Evolutionary conservation across 2,888 invertebrate genomes (phyloP).

Genomic region (Tetramorium bicarinatum): DNA sequence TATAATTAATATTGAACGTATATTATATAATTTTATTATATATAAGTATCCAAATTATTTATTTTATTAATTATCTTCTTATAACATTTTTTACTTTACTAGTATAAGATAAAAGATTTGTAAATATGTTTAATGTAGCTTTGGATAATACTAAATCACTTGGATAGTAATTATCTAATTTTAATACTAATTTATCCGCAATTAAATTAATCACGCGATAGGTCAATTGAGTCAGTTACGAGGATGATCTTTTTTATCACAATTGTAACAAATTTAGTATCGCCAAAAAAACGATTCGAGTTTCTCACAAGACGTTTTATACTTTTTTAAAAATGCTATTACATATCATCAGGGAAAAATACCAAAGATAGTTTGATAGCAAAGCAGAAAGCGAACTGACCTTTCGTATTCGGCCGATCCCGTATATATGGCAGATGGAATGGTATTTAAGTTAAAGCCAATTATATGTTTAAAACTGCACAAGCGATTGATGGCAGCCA

Average conservation of each 20-base stretch:
- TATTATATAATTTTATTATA: not conserved
- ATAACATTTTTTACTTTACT: not conserved
- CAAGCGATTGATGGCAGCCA: not conserved
- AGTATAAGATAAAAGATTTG: not conserved
- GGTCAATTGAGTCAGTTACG: not conserved
- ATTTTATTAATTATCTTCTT: not conserved
- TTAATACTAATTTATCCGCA: not conserved
- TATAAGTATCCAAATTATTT: not conserved
- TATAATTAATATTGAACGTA: not conserved
- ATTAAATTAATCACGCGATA: not conserved
- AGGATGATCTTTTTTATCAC: not conserved
- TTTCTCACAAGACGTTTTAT: not conserved
- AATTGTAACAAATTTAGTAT: not conserved
- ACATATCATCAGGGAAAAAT: not conserved
- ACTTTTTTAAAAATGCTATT: not conserved
- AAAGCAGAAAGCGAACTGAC: not conserved
- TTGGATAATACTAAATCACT: not conserved
- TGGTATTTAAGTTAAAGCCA: slow-evolving; percentile 43
- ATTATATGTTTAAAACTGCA: slow-evolving; percentile 63
- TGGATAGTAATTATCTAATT: not conserved
- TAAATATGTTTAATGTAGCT: not conserved
- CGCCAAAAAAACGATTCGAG: not conserved
- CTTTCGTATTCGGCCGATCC: slow-evolving; percentile 12
- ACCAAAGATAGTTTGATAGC: not conserved
- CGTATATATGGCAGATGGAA: slow-evolving; percentile 15